These are phyloP conservation scores for Minunthozetes semirufus DNA, from an alignment of 2,888 invertebrate species.

Conservation along the genomic window DNA sequence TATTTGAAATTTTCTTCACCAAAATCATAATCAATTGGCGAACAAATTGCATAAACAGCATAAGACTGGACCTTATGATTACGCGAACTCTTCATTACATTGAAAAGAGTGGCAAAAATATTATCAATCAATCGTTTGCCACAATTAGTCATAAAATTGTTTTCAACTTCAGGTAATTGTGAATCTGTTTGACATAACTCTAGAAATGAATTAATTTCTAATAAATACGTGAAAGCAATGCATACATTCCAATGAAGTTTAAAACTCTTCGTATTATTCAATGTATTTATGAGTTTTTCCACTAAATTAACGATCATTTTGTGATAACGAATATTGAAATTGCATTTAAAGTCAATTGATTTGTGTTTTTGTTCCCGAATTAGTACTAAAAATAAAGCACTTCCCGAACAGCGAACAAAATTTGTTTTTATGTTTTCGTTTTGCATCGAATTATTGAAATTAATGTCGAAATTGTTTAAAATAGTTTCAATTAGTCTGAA, in stretches of 20 bases:
- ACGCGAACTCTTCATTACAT: neutral
- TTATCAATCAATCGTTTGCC: neutral
- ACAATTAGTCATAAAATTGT: neutral
- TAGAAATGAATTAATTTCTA: slow-evolving; percentile 18
- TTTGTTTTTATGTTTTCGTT: slow-evolving; percentile 33
- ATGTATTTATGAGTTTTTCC: neutral
- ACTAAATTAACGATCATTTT: neutral
- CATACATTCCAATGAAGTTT: slow-evolving; percentile 36
- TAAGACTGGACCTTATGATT: slow-evolving; percentile 36
- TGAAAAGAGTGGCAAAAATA: slow-evolving; percentile 7
- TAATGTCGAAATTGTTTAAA: slow-evolving; percentile 4
- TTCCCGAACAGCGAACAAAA: slow-evolving; percentile 26
- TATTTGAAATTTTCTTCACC: neutral
- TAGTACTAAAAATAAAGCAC: slow-evolving; percentile 18
- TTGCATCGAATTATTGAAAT: neutral
- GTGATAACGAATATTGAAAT: neutral
- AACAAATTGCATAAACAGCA: slow-evolving; percentile 27
- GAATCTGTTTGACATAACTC: slow-evolving; percentile 1
- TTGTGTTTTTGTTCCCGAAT: neutral
- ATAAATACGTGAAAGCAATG: slow-evolving; percentile 31
- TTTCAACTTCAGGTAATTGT: neutral
- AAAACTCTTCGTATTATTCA: slow-evolving; percentile 4
- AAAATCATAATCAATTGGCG: neutral
- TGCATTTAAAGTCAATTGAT: neutral
- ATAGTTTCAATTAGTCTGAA: neutral